These are phyloP conservation scores for Tetramorium parvispinum DNA, from an alignment of 1,140 invertebrate species.

Conservation along the genomic window DNA sequence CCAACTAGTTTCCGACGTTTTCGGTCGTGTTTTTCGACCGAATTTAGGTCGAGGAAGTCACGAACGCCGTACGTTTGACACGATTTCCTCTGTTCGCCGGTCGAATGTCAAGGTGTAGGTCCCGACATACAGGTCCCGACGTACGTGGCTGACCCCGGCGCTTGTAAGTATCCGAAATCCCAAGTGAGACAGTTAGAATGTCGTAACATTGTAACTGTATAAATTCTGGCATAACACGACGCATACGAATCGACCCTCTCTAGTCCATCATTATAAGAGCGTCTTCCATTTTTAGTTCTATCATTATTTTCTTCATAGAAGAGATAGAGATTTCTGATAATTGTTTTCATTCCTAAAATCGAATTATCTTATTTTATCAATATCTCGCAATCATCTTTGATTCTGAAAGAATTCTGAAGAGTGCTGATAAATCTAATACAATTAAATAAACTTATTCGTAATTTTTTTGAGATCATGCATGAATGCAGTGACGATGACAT, in stretches of 20 bases:
- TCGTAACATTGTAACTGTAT: conserved; percentile 75
- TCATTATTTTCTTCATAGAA: neutral
- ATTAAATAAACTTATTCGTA: neutral
- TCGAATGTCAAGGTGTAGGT: conserved; percentile 69
- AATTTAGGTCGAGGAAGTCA: conserved; percentile 70
- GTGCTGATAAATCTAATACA: neutral
- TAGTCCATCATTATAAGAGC: neutral
- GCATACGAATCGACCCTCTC: neutral
- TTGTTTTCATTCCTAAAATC: neutral
- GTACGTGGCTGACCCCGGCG: conserved; percentile 38
- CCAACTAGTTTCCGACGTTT: neutral
- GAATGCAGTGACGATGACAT: neutral
- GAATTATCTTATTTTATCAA: neutral
- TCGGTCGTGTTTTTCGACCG: neutral
- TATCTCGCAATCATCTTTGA: neutral
- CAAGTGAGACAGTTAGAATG: conserved; percentile 74
- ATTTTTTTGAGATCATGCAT: neutral
- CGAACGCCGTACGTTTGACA: conserved; percentile 64
- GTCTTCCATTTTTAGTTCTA: conserved; percentile 5
- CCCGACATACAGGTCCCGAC: conserved; percentile 26
- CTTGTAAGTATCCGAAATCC: conserved; percentile 73
- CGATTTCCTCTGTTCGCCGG: conserved; percentile 66
- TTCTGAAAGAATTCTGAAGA: neutral
- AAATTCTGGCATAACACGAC: conserved; percentile 64
- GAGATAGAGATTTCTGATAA: no score